Evolutionary conservation across 2,888 invertebrate species (phyloP), one percentile per base, ranked within the genome.

Genomic region (Ochlodes sylvanus): DNA sequence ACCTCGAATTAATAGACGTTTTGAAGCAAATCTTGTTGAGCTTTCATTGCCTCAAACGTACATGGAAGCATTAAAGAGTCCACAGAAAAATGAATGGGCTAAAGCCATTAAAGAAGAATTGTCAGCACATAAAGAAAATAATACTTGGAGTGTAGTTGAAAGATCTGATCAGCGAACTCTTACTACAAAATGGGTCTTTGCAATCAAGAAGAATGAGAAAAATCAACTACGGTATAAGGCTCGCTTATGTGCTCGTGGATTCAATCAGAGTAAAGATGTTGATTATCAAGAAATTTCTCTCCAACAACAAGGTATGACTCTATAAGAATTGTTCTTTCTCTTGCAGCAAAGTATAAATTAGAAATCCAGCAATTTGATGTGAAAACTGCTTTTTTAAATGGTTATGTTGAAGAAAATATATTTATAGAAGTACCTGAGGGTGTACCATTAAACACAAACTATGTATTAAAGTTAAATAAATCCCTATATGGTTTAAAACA

Each of bases 401-500:
- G 68, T 3, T 41, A 62, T 14, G 21, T 68, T 6, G 34, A 62
- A 1, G 68, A 68, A 34, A 50, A 61, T 38, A 60, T 68, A 10
- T 62, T 17, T 56, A 54, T 68, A 27, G 62, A 68, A 21, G 21
- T 44, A 7, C 68, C 68, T 32, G 67, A 68, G 7, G 68, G 62
- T 10, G 38, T 62, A 34, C 14, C 32, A 27, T 21, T 9, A 1
- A 34, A 41, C 34, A 27, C 27, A n/a, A 27, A 41, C 4, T 17
- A 4, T 9, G 44, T 68, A 2, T 69, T 42, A 47, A 72, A 70
- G 42, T 60, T 70, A 47, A 67, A 62, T 14, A 72, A 71, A 44
- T 57, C 72, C 0, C 12, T 71, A 10, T 71, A 71, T 60, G 71
- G 65, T 9, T 21, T 71, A 12, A 71, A 69, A 41, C 69, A 71